These are phyloP conservation scores for Centropristis striata DNA, from an alignment of 2,113 vertebrate genomes.

Conservation along the genomic window DNA sequence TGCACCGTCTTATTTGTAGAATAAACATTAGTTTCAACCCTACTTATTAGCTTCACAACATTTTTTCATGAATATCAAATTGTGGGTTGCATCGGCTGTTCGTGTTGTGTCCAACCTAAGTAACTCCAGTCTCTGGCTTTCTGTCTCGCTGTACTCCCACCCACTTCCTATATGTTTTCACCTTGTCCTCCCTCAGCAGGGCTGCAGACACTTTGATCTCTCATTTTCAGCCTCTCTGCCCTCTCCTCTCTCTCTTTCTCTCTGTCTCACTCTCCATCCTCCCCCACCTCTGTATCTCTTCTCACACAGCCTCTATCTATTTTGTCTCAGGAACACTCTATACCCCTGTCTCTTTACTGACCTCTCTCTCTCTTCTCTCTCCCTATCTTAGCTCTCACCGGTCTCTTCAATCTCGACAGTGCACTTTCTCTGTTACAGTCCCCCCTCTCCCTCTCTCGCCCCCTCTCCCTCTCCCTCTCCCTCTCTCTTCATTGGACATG, in stretches of 20 bases:
- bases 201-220: constrained; percentile 40
- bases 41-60: background rate
- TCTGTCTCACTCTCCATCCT: constrained; percentile 4
- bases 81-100: constrained; percentile 19
- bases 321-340: constrained; percentile 59
- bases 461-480: background rate
- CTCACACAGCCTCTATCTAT: constrained; percentile 53
- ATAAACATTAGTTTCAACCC: background rate
- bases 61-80: background rate
- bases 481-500: constrained; percentile 61
- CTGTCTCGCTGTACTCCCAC: constrained; percentile 17
- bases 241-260: constrained; percentile 14
- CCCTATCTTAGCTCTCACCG: constrained; percentile 55
- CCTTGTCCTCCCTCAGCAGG: constrained; percentile 41
- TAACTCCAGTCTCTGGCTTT: background rate
- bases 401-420: constrained; percentile 66
- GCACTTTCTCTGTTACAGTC: constrained; percentile 47
- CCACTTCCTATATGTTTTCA: constrained; percentile 35
- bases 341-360: constrained; percentile 65
- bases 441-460: background rate
- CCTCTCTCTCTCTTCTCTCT: constrained; percentile 55
- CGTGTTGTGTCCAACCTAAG: background rate
- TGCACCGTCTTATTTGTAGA: background rate
- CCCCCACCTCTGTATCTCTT: constrained; percentile 31
- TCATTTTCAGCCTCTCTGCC: constrained; percentile 42